Conservation (phyloP, 2,888 invertebrate genomes). For the Eugnorisma glareosa region DNA sequence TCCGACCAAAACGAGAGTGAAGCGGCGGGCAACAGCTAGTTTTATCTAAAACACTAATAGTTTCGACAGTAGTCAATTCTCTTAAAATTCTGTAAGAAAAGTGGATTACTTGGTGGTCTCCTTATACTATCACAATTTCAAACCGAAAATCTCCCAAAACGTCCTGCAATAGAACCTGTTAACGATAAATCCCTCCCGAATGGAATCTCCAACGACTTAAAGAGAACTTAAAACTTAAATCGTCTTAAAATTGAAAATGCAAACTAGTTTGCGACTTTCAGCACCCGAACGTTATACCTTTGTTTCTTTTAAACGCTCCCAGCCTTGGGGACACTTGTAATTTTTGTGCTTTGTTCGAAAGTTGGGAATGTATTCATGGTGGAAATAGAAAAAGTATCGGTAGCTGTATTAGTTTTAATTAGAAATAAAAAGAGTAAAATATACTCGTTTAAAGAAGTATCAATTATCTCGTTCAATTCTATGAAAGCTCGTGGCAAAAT, state of each 20-base stretch:
- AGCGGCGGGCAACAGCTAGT: too few species aligned
- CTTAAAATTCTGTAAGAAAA: too few species aligned
- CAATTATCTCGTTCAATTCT: too few species aligned
- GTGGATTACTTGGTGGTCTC: too few species aligned
- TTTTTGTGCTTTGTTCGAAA: conserved; percentile 36
- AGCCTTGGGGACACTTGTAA: conserved; percentile 50
- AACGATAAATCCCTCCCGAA: conserved; percentile 79
- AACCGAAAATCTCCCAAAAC: not conserved
- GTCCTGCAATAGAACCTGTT: conserved; percentile 64
- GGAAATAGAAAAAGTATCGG: not conserved
- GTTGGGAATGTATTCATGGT: conserved; percentile 20
- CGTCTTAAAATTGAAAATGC: conserved; percentile 88
- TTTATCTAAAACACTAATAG: too few species aligned
- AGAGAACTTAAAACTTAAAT: conserved; percentile 83
- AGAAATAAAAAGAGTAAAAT: not conserved
- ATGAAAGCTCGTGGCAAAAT: too few species aligned
- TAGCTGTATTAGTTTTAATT: not conserved
- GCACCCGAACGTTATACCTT: conserved; percentile 69
- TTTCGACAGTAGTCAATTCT: too few species aligned
- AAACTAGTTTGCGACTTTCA: conserved; percentile 82
- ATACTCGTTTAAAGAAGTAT: too few species aligned
- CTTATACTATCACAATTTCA: not conserved
- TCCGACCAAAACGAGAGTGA: too few species aligned
- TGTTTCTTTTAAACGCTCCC: conserved; percentile 70
- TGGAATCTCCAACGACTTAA: conserved; percentile 75